These are phyloP conservation scores for Drosophila niveifrons DNA, from an alignment of 2,888 invertebrate species.

Conservation along the genomic window DNA sequence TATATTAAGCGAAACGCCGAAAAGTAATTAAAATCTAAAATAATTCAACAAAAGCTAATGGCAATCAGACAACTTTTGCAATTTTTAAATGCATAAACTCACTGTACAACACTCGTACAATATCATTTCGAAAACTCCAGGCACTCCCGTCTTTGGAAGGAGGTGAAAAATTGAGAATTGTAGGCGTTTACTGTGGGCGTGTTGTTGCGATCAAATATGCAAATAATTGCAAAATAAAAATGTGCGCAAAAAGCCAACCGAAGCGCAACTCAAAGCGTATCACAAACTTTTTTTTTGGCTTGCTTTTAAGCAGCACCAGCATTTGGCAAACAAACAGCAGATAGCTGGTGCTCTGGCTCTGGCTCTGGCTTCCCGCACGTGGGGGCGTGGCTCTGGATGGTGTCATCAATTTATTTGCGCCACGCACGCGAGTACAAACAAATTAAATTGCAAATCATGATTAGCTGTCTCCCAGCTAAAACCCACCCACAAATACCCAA, in stretches of 20 bases:
- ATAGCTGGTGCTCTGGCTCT: constrained; percentile 6
- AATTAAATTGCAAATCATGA: constrained; percentile 81
- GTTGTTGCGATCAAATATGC: constrained; percentile 71
- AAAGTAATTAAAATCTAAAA: too few relatives aligned
- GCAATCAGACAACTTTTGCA: too few relatives aligned
- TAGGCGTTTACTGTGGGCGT: constrained; percentile 36
- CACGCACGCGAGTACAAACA: constrained; percentile 79
- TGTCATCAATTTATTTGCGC: constrained; percentile 76
- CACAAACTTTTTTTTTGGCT: constrained; percentile 29
- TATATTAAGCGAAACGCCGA: too few relatives aligned
- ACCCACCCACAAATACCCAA: background rate
- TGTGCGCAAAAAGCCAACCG: constrained; percentile 54
- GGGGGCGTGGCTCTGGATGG: constrained; percentile 25
- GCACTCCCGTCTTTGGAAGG: background rate
- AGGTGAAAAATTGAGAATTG: constrained; percentile 23
- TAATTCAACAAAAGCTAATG: too few relatives aligned
- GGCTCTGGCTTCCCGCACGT: constrained; percentile 9
- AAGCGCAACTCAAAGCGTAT: constrained; percentile 45
- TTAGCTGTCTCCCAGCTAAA: constrained; percentile 67
- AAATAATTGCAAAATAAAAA: constrained; percentile 74
- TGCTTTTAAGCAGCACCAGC: constrained; percentile 44
- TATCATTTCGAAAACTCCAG: background rate
- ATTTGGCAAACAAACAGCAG: constrained; percentile 33
- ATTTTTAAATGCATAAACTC: constrained; percentile 4
- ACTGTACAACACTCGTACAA: constrained; percentile 1